Evolutionary conservation across 2,797 vertebrate species (phyloP), one percentile per base, ranked within the genome.

Genomic region (Betta splendens): DNA sequence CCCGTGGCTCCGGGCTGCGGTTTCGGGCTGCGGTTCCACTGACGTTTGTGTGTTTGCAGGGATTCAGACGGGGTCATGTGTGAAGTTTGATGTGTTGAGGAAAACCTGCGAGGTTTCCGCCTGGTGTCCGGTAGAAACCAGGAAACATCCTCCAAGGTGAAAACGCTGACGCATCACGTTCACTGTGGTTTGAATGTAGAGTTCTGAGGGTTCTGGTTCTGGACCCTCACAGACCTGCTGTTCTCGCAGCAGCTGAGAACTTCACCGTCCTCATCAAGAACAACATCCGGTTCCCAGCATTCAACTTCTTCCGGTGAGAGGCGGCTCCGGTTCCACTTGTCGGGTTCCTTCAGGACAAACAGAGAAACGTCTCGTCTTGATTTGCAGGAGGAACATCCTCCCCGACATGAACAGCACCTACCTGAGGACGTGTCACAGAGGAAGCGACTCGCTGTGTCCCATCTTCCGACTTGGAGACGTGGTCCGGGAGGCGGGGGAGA

Each of bases 251-350:
- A 26, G 94, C 94, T 0, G 93, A 95, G 81, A 93, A 96, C 85
- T 97, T 96, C 82, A 95, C 94, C 0, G 93, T 97, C 32, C 89
- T 97, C 48, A 93, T 95, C 69, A 96, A 96, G 71, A 95, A 94
- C 76, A 95, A 91, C 48, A 89, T 96, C 42, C 69, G 92, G 5
- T 97, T 94, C 64, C 94, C 94, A 0, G 91, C 92, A 15, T 95
- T 95, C 83, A 92, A 92, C 81, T 94, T 86, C 28, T 93, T 88
- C 23, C 72, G 69, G 93, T 94, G 85, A 93, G 91, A 25, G 16
- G 0, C n/a, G n/a, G n/a, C n/a, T n/a, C n/a, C n/a, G n/a, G n/a
- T n/a, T n/a, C n/a, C n/a, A n/a, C n/a, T n/a, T n/a, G n/a, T n/a
- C n/a, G n/a, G n/a, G n/a, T n/a, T n/a, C n/a, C n/a, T n/a, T n/a